Evolutionary conservation across 2,888 invertebrate genomes (phyloP).

Genomic region (Liposcelis brunnea): DNA sequence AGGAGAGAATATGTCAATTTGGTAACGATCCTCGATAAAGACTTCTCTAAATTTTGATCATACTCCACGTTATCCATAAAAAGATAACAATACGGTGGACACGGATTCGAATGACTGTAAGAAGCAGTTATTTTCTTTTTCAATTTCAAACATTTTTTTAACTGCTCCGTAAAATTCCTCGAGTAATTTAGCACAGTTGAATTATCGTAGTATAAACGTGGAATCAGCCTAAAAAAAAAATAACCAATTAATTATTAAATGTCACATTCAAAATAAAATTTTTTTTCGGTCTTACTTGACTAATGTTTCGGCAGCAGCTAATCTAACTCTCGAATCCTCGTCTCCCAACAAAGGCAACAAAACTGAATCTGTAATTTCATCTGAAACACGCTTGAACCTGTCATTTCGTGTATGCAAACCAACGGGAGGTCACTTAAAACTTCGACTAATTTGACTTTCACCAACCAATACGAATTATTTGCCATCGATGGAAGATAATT

Average conservation of each 20-base stretch:
- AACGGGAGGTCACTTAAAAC: constrained; percentile 41
- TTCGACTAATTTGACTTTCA: constrained; percentile 55
- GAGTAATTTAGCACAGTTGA: too few species aligned
- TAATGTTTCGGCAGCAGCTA: constrained; percentile 48
- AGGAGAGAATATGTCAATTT: constrained; percentile 34
- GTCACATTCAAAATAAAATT: neutral
- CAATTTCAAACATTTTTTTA: too few species aligned
- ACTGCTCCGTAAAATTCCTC: too few species aligned
- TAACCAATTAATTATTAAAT: constrained; percentile 10
- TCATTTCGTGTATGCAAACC: constrained; percentile 36
- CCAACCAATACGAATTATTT: constrained; percentile 67
- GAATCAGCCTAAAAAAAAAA: constrained; percentile 28
- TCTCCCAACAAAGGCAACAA: constrained; percentile 49
- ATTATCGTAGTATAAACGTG: constrained; percentile 25
- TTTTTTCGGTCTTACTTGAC: constrained; percentile 31
- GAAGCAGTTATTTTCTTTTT: too few species aligned
- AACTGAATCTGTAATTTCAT: constrained; percentile 38
- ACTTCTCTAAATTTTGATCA: neutral
- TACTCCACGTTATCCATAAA: constrained; percentile 1
- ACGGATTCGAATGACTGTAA: too few species aligned
- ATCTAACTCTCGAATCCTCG: constrained; percentile 59
- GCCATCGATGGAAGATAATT: constrained; percentile 43
- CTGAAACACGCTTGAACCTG: constrained; percentile 35
- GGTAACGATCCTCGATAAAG: constrained; percentile 36
- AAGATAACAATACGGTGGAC: constrained; percentile 1